These are phyloP conservation scores for Leptarthrus brevirostris DNA, from an alignment of 2,888 invertebrate genomes.

Conservation along the genomic window DNA sequence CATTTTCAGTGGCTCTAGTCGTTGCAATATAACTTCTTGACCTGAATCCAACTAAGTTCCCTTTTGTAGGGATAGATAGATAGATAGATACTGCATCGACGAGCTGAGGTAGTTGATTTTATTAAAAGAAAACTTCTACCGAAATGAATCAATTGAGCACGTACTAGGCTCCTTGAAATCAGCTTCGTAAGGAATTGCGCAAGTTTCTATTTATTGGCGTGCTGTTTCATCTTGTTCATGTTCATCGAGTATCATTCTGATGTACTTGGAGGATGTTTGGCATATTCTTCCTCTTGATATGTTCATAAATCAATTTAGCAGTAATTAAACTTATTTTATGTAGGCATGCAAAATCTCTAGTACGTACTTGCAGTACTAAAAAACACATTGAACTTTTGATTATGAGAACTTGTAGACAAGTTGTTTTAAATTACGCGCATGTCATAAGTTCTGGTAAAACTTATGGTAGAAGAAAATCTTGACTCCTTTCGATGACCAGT, in stretches of 20 bases:
- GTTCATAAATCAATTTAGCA: no score
- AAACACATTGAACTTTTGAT: no score
- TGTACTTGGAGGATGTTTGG: neutral
- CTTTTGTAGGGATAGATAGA: neutral
- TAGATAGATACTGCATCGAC: neutral
- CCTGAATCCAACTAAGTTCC: slow-evolving; percentile 9
- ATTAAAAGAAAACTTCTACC: slow-evolving; percentile 50
- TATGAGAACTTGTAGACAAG: no score
- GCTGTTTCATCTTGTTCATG: neutral
- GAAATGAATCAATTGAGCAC: slow-evolving; percentile 53
- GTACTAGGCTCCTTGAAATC: slow-evolving; percentile 43
- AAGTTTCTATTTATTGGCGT: slow-evolving; percentile 21
- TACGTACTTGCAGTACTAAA: no score
- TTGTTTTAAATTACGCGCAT: no score
- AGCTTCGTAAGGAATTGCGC: slow-evolving; percentile 36
- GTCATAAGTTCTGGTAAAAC: no score
- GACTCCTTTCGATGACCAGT: no score
- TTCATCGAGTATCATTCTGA: neutral
- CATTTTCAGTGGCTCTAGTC: neutral
- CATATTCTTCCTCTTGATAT: neutral
- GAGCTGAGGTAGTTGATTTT: slow-evolving; percentile 5
- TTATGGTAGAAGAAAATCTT: no score
- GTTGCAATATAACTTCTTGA: slow-evolving; percentile 37
- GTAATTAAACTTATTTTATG: no score
- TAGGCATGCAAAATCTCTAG: no score